A percentile compares a stretch with the other conserved stretches of the same genome.
These are phyloP conservation scores for Lethocerus indicus DNA, from an alignment of 1,140 invertebrate species.

Conservation along the genomic window DNA sequence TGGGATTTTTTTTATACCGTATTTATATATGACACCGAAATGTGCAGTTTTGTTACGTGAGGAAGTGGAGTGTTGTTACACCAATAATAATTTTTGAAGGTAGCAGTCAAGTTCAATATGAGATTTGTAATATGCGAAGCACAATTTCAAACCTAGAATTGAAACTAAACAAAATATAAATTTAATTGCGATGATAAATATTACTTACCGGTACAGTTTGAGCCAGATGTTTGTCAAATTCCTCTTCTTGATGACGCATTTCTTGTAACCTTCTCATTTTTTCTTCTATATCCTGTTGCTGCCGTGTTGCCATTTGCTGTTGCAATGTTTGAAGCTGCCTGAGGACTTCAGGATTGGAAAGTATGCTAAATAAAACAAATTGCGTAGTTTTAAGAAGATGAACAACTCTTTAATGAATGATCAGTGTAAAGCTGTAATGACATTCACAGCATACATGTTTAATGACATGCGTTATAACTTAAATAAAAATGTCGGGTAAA, in stretches of 20 bases:
- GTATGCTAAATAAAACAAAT: conserved; percentile 26
- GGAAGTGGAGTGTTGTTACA: too few species aligned
- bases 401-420: background rate
- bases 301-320: conserved; percentile 28
- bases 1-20: too few species aligned
- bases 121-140: too few species aligned
- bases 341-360: conserved; percentile 55
- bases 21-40: too few species aligned
- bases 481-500: background rate
- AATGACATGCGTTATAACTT: too few species aligned
- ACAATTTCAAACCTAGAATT: too few species aligned
- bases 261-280: conserved; percentile 48
- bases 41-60: too few species aligned
- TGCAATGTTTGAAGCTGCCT: conserved; percentile 49
- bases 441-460: background rate
- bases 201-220: conserved; percentile 42
- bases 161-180: too few species aligned
- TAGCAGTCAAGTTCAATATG: too few species aligned
- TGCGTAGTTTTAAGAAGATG: background rate
- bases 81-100: too few species aligned
- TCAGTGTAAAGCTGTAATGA: background rate
- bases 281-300: conserved; percentile 41
- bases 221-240: conserved; percentile 61
- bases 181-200: conserved; percentile 9
- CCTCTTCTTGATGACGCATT: conserved; percentile 57